phyloP scores from a whole-genome alignment of 92 coral and sea anemone species.

The Epizoanthus illoricatus region DNA sequence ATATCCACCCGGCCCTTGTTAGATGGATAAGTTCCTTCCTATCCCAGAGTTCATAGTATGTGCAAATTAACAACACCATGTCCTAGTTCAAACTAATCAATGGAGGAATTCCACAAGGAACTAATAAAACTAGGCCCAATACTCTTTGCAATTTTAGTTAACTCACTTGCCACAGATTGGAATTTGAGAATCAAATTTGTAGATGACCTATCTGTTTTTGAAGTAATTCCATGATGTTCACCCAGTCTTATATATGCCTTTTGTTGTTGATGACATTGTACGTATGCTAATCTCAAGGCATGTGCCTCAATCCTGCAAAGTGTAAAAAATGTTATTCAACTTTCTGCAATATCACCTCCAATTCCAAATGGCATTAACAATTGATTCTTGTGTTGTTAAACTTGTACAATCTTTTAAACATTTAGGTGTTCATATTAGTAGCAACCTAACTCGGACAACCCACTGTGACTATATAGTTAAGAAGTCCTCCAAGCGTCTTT shows the following conservation, averaged over 20 bases:
- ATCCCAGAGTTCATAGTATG: not conserved
- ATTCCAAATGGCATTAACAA: not conserved
- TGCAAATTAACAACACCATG: conserved; percentile 1
- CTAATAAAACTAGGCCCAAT: conserved; percentile 14
- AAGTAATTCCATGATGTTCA: not conserved
- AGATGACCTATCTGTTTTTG: conserved; percentile 22
- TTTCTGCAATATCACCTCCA: not conserved
- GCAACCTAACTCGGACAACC: no score
- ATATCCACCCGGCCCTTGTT: conserved; percentile 1
- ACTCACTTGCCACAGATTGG: not conserved
- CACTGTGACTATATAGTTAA: no score
- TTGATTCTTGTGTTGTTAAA: not conserved
- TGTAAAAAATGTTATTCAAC: conserved; percentile 10
- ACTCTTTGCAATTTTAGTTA: conserved; percentile 12
- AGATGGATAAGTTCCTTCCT: conserved; percentile 4
- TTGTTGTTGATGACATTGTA: not conserved
- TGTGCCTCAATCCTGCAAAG: conserved; percentile 11
- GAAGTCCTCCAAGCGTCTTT: no score
- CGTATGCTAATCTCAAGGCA: not conserved
- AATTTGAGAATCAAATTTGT: conserved; percentile 16
- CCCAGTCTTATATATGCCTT: conserved; percentile 8
- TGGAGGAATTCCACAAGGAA: conserved; percentile 11
- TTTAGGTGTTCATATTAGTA: no score
- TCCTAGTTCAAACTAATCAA: not conserved
- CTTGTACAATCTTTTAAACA: no score